Base-by-base conservation (phyloP, 1,140 invertebrate genomes). In the Drosophila malerkotliana region DNA sequence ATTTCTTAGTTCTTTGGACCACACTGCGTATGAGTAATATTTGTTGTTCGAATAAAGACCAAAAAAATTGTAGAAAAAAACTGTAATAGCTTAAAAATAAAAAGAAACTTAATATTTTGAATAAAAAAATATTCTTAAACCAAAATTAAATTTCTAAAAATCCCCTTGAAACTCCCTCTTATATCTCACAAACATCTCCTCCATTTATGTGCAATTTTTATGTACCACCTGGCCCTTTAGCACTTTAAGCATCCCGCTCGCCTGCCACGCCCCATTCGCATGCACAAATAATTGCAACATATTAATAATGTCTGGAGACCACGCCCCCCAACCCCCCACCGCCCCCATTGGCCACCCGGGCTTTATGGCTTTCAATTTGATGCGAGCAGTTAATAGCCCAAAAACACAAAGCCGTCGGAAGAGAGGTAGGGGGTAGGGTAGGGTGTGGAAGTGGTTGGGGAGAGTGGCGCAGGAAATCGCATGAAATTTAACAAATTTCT, bases 261-360 rank as follows among this genome's bases (percentile, higher is more conserved):
- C 39, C 6, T 3, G 39, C 12, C 14, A 18, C 24, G 18, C 48
- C 37, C 24, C 52, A 24, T 41, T 68, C 52, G 64, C 63, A 39
- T 49, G 67, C 63, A 73, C 73, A 81, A 81, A 81, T 82, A 81
- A 81, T 82, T 82, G 79, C 78, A 82, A 63, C 51, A 71, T 82
- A 63, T 81, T 82, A 77, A 76, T 81, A 77, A 73, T 77, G 68
- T 59, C 54, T 62, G 69, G 34, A 21, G 32, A 55, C 48, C 54
- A 63, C 34, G 53, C 41, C 67, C 67, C 37, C 18, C 28, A 5
- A 10, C 1, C 18, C 6, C 26, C 6, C 1, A 1, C 37, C 9
- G 0, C 1, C 24, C 32, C 18, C 18, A 1, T 28, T 28, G 49
- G 7, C 26, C 8, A 15, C 26, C 26, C 5, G 26, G 34, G 34